These are phyloP conservation scores for Avahi laniger DNA, from an alignment of 2,797 vertebrate genomes.

Conservation along the genomic window DNA sequence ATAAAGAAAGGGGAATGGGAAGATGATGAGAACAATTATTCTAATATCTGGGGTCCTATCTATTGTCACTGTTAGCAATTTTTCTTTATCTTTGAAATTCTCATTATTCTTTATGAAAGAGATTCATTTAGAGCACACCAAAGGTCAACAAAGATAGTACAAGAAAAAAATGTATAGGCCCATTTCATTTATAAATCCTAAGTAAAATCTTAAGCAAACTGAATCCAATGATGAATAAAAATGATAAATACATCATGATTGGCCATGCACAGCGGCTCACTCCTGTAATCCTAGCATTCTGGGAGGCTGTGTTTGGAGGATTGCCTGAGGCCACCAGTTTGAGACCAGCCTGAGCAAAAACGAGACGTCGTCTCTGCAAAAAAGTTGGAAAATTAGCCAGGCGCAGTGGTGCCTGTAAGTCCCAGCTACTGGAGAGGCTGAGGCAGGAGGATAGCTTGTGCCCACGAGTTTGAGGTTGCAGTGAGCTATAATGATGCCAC, in stretches of 20 bases:
- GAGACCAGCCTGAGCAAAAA: too few relatives aligned
- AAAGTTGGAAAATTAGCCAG: too few relatives aligned
- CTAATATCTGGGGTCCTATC: background rate
- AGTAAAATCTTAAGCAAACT: background rate
- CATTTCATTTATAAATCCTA: background rate
- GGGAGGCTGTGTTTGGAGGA: too few relatives aligned
- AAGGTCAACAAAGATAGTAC: background rate
- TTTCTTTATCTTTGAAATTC: constrained; percentile 38
- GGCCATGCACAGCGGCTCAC: too few relatives aligned
- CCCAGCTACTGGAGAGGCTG: too few relatives aligned
- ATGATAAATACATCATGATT: background rate
- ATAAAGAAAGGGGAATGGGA: background rate
- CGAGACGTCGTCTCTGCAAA: too few relatives aligned
- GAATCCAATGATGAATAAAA: constrained; percentile 19
- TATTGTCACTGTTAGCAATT: background rate
- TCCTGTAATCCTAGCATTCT: too few relatives aligned
- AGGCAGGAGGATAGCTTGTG: too few relatives aligned
- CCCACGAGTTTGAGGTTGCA: too few relatives aligned
- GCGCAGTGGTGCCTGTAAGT: too few relatives aligned
- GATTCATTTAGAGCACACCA: background rate
- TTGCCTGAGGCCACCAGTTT: too few relatives aligned
- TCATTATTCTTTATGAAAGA: constrained; percentile 46
- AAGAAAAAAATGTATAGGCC: background rate
- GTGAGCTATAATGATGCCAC: too few relatives aligned
- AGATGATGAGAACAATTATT: constrained; percentile 26